Percentiles rank a stretch among this genome's conserved stretches.
These are phyloP conservation scores for Pecten maximus DNA, from an alignment of 2,888 invertebrate species.

Conservation along the genomic window DNA sequence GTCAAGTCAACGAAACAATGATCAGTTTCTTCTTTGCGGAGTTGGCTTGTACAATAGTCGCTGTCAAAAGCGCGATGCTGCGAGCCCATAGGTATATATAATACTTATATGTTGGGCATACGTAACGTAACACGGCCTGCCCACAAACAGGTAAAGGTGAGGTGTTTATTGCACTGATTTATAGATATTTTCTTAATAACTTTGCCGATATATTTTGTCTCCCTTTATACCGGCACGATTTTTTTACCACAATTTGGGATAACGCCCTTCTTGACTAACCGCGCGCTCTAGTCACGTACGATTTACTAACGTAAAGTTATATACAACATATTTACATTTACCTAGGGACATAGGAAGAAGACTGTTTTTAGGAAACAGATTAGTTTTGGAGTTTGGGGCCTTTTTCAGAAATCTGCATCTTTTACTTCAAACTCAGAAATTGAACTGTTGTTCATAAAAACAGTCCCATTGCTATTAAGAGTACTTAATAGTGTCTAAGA, in stretches of 20 bases:
- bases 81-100: not conserved
- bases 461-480: no score
- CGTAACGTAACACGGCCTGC: not conserved
- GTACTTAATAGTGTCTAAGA: no score
- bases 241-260: not conserved
- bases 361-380: no score
- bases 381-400: no score
- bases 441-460: no score
- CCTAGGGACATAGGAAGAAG: no score
- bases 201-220: not conserved
- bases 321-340: no score
- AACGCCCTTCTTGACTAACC: not conserved
- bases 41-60: not conserved
- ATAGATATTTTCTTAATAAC: not conserved
- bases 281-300: not conserved
- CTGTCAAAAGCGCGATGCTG: slow-evolving; percentile 8
- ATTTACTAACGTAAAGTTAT: not conserved
- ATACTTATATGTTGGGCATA: not conserved
- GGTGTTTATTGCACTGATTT: not conserved
- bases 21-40: not conserved
- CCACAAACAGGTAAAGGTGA: not conserved
- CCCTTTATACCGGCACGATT: not conserved
- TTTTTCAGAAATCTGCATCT: no score
- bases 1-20: not conserved
- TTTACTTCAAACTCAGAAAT: no score